phyloP scores from a whole-genome alignment of 1,140 invertebrate genomes.

The Drosophila mayri region DNA sequence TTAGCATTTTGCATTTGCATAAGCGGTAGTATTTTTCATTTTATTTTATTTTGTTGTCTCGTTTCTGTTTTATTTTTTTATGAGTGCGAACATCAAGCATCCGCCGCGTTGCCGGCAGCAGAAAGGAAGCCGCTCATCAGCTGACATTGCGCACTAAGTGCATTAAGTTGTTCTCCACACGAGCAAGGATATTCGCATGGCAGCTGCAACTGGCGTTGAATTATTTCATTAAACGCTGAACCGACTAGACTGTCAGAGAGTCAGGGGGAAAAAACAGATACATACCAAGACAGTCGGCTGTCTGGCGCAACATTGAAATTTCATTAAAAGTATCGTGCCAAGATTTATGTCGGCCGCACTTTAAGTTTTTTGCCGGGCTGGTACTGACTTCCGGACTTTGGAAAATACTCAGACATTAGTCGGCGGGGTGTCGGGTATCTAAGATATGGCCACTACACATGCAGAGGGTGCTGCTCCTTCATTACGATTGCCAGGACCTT shows the following conservation, averaged over 20 bases:
- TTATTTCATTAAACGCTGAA: conserved; percentile 79
- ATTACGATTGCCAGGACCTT: conserved; percentile 35
- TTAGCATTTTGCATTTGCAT: conserved; percentile 71
- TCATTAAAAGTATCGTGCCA: conserved; percentile 78
- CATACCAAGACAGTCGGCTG: conserved; percentile 32
- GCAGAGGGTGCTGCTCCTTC: conserved; percentile 56
- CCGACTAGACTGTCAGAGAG: conserved; percentile 36
- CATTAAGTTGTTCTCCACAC: conserved; percentile 81
- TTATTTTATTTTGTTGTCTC: neutral
- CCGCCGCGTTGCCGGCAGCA: conserved; percentile 42
- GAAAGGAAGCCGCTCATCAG: conserved; percentile 23
- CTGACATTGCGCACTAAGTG: conserved; percentile 75
- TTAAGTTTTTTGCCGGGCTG: conserved; percentile 68
- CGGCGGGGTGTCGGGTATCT: conserved; percentile 39
- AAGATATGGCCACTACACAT: conserved; percentile 80
- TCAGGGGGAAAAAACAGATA: conserved; percentile 15
- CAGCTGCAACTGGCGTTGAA: conserved; percentile 77
- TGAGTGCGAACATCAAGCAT: conserved; percentile 55
- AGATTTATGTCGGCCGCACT: conserved; percentile 73
- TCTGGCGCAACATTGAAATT: conserved; percentile 73
- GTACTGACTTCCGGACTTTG: conserved; percentile 71
- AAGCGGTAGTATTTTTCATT: conserved; percentile 33
- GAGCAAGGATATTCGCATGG: conserved; percentile 28
- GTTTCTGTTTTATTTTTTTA: conserved; percentile 23
- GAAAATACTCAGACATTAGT: conserved; percentile 75